These are phyloP conservation scores for Lacerta agilis DNA, from an alignment of 2,797 vertebrate species.

Conservation along the genomic window DNA sequence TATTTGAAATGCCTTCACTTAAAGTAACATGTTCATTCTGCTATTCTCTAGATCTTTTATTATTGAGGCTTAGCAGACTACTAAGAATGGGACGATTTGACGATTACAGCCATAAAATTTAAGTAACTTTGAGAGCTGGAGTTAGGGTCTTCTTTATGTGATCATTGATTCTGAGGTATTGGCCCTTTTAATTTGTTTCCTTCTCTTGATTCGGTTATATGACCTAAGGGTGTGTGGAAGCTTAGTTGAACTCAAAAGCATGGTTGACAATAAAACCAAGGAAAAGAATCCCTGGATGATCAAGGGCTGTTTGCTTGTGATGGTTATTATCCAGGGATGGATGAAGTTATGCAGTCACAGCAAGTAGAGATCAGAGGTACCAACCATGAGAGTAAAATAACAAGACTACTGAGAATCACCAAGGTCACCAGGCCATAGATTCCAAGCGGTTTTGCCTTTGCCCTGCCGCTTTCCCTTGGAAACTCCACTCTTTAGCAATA, in stretches of 20 bases:
- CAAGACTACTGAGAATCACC: background rate
- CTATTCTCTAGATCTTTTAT: background rate
- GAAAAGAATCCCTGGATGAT: background rate
- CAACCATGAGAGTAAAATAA: background rate
- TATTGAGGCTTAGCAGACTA: background rate
- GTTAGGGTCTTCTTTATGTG: background rate
- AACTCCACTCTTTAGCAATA: too few relatives aligned
- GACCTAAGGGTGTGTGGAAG: background rate
- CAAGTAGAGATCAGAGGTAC: background rate
- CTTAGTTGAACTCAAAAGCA: background rate
- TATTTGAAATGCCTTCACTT: slow-evolving; percentile 1
- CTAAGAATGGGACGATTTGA: background rate
- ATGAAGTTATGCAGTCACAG: background rate
- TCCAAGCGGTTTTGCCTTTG: background rate
- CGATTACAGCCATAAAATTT: background rate
- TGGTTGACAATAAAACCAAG: too few relatives aligned
- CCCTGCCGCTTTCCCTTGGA: too few relatives aligned
- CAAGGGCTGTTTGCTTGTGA: background rate
- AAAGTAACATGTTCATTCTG: background rate
- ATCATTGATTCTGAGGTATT: background rate
- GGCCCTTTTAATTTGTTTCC: background rate
- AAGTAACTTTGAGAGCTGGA: background rate
- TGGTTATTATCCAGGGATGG: background rate
- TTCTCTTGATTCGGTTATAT: background rate
- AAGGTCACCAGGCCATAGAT: background rate